Evolutionary conservation across 2,113 vertebrate species (phyloP).

Genomic region (Vidua chalybeata): DNA sequence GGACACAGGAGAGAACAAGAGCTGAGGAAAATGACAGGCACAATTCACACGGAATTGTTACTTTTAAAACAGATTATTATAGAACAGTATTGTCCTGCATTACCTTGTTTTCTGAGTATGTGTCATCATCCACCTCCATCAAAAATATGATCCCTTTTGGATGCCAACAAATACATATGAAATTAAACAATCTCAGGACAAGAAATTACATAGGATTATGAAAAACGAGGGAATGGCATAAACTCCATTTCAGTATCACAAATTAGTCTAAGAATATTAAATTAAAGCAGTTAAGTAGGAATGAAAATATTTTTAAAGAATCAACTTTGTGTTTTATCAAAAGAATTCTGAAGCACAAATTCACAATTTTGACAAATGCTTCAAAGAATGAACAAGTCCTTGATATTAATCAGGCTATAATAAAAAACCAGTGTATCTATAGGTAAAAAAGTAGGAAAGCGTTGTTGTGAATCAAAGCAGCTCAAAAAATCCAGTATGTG

Average conservation of each 20-base stretch:
- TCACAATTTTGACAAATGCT: neutral
- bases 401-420: neutral
- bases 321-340: neutral
- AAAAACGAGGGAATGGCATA: neutral
- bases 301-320: neutral
- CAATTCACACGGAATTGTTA: accelerated
- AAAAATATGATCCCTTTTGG: neutral
- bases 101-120: neutral
- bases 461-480: neutral
- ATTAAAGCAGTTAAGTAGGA: neutral
- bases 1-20: neutral
- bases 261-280: neutral
- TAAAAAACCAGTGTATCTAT: neutral
- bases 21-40: neutral
- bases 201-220: neutral
- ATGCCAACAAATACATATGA: neutral
- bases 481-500: neutral
- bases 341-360: neutral
- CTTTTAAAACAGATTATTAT: neutral
- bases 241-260: neutral
- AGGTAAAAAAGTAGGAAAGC: neutral
- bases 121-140: neutral
- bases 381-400: neutral
- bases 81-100: neutral
- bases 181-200: neutral